These are phyloP conservation scores for Hydrochoerus hydrochaeris DNA, from an alignment of 2,113 vertebrate genomes.

Conservation along the genomic window DNA sequence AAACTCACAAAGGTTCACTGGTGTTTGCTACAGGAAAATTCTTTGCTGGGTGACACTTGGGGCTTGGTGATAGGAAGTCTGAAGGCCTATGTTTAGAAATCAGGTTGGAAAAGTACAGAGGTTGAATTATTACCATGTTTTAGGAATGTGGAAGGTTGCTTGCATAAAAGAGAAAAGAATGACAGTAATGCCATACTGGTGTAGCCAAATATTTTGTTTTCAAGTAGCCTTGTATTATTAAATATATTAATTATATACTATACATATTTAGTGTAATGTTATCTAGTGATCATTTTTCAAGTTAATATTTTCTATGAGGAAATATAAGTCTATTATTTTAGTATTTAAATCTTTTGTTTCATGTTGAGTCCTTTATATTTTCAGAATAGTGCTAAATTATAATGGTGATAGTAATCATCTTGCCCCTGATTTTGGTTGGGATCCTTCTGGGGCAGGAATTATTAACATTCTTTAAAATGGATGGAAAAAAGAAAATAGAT, in stretches of 20 bases:
- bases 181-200: background rate
- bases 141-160: slow-evolving; percentile 57
- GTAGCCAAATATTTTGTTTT: slow-evolving; percentile 12
- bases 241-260: slow-evolving; percentile 9
- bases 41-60: background rate
- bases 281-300: slow-evolving; percentile 12
- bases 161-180: slow-evolving; percentile 61
- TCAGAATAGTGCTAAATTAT: slow-evolving; percentile 12
- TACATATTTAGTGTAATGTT: background rate
- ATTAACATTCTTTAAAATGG: background rate
- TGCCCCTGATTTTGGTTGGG: background rate
- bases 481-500: background rate
- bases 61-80: slow-evolving; percentile 44
- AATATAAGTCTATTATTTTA: background rate
- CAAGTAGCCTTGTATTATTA: slow-evolving; percentile 47
- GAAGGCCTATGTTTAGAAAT: slow-evolving; percentile 53
- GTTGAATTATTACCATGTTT: slow-evolving; percentile 41
- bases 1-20: background rate
- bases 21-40: background rate
- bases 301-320: background rate
- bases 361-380: background rate
- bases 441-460: background rate
- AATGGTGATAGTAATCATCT: background rate
- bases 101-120: slow-evolving; percentile 57
- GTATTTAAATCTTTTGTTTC: slow-evolving; percentile 23